Percentiles rank a stretch among this genome's conserved stretches.
Evolutionary conservation across 2,113 vertebrate species (phyloP).

Genomic region (Ibidorhyncha struthersii): DNA sequence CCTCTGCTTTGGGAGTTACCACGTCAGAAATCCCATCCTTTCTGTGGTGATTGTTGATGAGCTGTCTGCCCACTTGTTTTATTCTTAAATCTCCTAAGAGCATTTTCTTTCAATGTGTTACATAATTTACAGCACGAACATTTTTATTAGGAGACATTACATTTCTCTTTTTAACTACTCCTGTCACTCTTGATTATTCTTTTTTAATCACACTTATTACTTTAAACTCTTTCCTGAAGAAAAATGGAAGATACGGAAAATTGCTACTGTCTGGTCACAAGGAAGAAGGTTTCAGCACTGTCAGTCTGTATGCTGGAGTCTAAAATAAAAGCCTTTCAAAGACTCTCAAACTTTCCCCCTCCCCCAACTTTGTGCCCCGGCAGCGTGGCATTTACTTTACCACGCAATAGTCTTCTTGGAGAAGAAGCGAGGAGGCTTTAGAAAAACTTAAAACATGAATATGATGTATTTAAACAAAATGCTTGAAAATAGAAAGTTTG

Average conservation of each 20-base stretch:
- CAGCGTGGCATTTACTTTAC: background rate
- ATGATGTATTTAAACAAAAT: background rate
- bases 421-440: background rate
- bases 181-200: background rate
- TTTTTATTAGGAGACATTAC: background rate
- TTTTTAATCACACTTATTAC: background rate
- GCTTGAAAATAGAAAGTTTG: background rate
- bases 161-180: background rate
- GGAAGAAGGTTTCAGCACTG: background rate
- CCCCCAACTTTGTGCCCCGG: fast-evolving
- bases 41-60: background rate
- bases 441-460: background rate
- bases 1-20: background rate
- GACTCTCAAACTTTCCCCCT: background rate
- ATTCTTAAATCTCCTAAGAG: background rate
- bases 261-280: background rate
- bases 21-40: background rate
- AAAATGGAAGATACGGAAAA: background rate
- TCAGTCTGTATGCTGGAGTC: background rate
- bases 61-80: background rate
- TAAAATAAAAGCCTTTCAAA: background rate
- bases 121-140: background rate
- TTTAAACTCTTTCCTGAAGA: background rate
- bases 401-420: background rate
- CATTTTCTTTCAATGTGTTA: background rate